Evolutionary conservation across 2,888 invertebrate species (phyloP).

Genomic region (Idaea dimidiata): DNA sequence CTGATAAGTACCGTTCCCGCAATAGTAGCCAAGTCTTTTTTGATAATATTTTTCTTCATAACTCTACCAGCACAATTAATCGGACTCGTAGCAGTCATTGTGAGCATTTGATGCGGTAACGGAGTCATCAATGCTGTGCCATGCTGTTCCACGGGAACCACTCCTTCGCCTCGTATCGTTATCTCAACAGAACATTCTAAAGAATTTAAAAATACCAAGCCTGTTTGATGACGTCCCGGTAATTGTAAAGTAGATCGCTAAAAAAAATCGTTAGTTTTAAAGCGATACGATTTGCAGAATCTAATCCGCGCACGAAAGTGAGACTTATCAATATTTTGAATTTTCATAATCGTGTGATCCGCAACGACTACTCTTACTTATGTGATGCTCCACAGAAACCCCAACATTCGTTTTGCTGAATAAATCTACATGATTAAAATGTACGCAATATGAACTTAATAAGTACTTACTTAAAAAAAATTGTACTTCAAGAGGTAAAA

Average conservation of each 20-base stretch:
- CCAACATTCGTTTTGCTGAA: no score
- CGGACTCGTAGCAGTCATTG: conserved; percentile 45
- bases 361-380: no score
- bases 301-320: no score
- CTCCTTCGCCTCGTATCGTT: conserved; percentile 51
- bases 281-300: no score
- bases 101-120: conserved; percentile 46
- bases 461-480: no score
- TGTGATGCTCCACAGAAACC: no score
- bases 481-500: no score
- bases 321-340: no score
- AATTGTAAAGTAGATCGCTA: conserved; percentile 70
- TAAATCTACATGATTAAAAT: no score
- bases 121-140: conserved; percentile 68
- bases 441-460: no score
- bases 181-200: conserved; percentile 79
- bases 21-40: conserved; percentile 48
- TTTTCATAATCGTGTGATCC: no score
- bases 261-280: not conserved
- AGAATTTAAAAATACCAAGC: conserved; percentile 83
- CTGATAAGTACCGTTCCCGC: conserved; percentile 50
- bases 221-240: conserved; percentile 65
- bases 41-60: conserved; percentile 46
- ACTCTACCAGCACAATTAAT: conserved; percentile 57
- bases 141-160: conserved; percentile 53